Conservation (phyloP, 2,888 invertebrate genomes). For the Cephus pygmeus region DNA sequence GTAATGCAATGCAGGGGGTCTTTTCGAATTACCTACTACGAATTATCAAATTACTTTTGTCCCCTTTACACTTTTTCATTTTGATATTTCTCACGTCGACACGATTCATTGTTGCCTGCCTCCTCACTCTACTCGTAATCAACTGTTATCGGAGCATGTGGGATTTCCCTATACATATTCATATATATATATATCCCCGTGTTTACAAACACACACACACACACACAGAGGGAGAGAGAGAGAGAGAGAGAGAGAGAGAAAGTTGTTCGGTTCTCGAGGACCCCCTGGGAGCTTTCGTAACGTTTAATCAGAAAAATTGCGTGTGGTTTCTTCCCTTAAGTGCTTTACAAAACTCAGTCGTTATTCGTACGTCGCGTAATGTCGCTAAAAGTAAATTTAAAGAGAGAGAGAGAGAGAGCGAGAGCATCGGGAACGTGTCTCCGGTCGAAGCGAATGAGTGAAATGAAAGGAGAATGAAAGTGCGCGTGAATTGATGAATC, state of each 20-base stretch:
- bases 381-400: constrained; percentile 25
- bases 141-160: too few species aligned
- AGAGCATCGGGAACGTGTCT: not conserved
- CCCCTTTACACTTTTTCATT: too few species aligned
- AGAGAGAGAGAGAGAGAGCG: constrained; percentile 4
- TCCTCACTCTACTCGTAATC: too few species aligned
- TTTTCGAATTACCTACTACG: too few species aligned
- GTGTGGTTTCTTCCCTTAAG: constrained; percentile 60
- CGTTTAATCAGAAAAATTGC: constrained; percentile 46
- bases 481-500: not conserved
- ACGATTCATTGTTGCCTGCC: too few species aligned
- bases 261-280: constrained; percentile 2
- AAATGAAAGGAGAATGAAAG: constrained; percentile 5
- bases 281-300: constrained; percentile 34
- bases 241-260: too few species aligned
- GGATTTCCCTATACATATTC: constrained; percentile 1
- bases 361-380: constrained; percentile 35
- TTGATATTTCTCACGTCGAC: too few species aligned
- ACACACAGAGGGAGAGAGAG: too few species aligned
- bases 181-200: constrained; percentile 8
- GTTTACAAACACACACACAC: too few species aligned
- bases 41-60: too few species aligned
- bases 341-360: constrained; percentile 55
- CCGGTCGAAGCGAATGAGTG: not conserved
- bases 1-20: too few species aligned